These are phyloP conservation scores for Pollenia angustigena DNA, from an alignment of 2,888 invertebrate genomes.

Conservation along the genomic window DNA sequence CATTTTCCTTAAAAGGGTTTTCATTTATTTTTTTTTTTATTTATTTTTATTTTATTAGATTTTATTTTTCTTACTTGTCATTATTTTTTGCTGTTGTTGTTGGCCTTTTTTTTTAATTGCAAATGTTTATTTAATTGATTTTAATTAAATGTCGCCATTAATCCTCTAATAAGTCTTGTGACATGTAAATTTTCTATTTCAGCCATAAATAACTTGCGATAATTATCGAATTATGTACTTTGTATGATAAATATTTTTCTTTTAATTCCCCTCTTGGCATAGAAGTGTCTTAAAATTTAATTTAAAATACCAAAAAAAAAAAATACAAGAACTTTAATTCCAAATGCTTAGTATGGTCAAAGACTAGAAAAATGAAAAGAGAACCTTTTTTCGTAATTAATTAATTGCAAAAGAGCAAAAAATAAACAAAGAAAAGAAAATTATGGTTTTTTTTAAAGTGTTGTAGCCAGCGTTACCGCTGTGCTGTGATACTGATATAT, in stretches of 20 bases:
- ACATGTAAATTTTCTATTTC: constrained; percentile 62
- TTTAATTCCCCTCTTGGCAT: constrained; percentile 23
- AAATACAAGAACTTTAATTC: constrained; percentile 32
- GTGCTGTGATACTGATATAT: neutral
- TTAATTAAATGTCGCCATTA: constrained; percentile 61
- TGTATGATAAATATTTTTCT: constrained; percentile 37
- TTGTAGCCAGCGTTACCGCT: no score
- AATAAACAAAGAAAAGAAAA: neutral
- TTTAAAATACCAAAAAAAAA: constrained; percentile 47
- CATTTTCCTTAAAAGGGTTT: constrained; percentile 31
- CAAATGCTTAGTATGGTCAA: neutral
- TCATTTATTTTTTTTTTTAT: neutral
- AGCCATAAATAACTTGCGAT: constrained; percentile 47
- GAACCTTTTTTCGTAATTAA: constrained; percentile 27
- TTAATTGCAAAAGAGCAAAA: constrained; percentile 14
- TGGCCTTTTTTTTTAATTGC: neutral
- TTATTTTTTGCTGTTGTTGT: neutral
- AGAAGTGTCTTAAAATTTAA: constrained; percentile 40
- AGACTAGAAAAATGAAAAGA: neutral
- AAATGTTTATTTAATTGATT: constrained; percentile 57
- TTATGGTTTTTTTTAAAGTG: neutral
- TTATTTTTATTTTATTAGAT: neutral
- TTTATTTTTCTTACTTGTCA: neutral
- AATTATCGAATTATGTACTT: constrained; percentile 45
- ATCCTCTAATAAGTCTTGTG: constrained; percentile 31